A percentile compares a stretch with the other conserved stretches of the same genome.
Conservation (phyloP, 53 echinoderm and acorn worm species). For the Arbacia lixula region DNA sequence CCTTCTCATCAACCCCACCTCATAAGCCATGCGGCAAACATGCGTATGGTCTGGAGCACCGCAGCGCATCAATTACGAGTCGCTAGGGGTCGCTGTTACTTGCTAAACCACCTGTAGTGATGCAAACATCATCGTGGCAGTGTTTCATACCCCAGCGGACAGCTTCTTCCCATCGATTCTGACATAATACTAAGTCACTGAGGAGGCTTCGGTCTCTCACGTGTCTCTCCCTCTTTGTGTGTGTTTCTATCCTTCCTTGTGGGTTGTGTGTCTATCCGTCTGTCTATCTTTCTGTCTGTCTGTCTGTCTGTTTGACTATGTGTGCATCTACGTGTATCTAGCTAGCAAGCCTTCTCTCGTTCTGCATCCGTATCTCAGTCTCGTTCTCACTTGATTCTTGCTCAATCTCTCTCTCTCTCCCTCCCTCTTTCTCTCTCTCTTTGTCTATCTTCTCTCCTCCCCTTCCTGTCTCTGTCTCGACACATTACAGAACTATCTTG, state of each 20-base stretch:
- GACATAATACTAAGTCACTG: conserved; percentile 20
- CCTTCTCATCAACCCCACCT: neutral
- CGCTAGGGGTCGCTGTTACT: neutral
- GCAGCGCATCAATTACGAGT: neutral
- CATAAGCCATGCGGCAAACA: too few species aligned
- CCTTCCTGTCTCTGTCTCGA: too few species aligned
- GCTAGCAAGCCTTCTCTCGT: too few species aligned
- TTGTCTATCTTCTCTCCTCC: neutral
- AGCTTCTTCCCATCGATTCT: conserved; percentile 30
- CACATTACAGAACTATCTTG: too few species aligned
- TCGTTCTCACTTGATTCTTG: too few species aligned
- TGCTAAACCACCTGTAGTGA: conserved; percentile 42
- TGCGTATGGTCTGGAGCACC: too few species aligned
- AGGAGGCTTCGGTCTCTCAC: neutral
- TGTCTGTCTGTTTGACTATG: too few species aligned
- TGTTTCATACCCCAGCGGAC: conserved; percentile 10
- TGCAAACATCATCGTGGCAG: conserved; percentile 7
- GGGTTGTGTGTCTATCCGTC: neutral
- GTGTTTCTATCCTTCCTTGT: neutral
- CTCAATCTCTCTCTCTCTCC: neutral
- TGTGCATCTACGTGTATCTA: too few species aligned
- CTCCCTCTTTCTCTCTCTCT: neutral
- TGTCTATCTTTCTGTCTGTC: neutral
- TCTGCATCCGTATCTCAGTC: too few species aligned
- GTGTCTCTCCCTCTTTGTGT: too few species aligned